Percentiles rank a stretch among this genome's conserved stretches.
Evolutionary conservation across 1,140 invertebrate species (phyloP).

Genomic region (Drosophila willistoni): DNA sequence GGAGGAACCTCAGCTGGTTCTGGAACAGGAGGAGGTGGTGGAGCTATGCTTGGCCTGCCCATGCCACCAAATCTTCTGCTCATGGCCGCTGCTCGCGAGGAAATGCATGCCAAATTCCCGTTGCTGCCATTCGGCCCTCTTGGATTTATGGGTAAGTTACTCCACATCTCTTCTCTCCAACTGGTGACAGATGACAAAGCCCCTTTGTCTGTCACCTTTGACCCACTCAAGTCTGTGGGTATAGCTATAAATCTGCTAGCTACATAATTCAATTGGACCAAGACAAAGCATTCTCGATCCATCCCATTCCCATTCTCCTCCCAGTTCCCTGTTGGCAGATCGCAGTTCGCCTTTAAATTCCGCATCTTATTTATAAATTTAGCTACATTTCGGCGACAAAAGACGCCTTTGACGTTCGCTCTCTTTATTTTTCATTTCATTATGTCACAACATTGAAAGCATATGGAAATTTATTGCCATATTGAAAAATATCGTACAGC

Average conservation of each 20-base stretch:
- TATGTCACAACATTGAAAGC: conserved; percentile 74
- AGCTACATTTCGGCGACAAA: conserved; percentile 62
- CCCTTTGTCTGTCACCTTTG: conserved; percentile 82
- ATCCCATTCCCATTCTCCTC: conserved; percentile 13
- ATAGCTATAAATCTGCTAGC: conserved; percentile 70
- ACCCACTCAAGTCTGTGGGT: conserved; percentile 43
- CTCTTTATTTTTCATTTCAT: conserved; percentile 51
- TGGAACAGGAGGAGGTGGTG: conserved; percentile 33
- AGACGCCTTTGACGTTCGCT: conserved; percentile 45
- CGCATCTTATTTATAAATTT: conserved; percentile 74
- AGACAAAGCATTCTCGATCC: conserved; percentile 61
- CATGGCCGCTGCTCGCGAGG: conserved; percentile 78
- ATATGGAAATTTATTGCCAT: conserved; percentile 76
- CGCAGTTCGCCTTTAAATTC: conserved; percentile 50
- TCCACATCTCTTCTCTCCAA: neutral
- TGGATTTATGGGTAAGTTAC: conserved; percentile 85
- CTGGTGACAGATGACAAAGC: conserved; percentile 70
- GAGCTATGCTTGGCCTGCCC: conserved; percentile 63
- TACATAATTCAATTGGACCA: conserved; percentile 82
- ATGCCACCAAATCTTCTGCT: conserved; percentile 75
- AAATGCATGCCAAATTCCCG: conserved; percentile 84
- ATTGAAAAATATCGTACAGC: conserved; percentile 35
- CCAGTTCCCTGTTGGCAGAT: conserved; percentile 50
- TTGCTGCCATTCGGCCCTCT: conserved; percentile 91
- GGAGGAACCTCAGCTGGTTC: neutral